These are phyloP conservation scores for Rhodinocichla rosea DNA, from an alignment of 2,113 vertebrate genomes.

Conservation along the genomic window DNA sequence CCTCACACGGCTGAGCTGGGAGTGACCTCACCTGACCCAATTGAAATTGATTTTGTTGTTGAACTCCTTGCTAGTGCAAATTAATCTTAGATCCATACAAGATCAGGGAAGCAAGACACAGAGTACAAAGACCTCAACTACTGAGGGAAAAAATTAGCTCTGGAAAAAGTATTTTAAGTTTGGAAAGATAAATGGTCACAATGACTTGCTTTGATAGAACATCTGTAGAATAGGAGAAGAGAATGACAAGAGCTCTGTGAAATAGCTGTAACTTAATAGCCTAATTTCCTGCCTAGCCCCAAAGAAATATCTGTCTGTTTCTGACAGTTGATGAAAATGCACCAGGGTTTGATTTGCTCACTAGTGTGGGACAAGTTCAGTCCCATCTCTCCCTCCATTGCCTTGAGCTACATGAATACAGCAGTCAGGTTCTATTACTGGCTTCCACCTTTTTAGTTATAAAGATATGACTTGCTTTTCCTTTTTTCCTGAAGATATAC, in stretches of 20 bases:
- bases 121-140: slow-evolving; percentile 75
- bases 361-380: slow-evolving; percentile 80
- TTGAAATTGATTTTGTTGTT: slow-evolving; percentile 93
- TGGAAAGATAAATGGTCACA: slow-evolving; percentile 88
- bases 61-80: slow-evolving; percentile 83
- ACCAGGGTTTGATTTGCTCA: slow-evolving; percentile 82
- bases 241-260: slow-evolving; percentile 77
- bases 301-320: slow-evolving; percentile 82
- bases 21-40: slow-evolving; percentile 86
- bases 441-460: neutral
- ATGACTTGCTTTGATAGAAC: slow-evolving; percentile 88
- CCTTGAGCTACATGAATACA: neutral
- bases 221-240: slow-evolving; percentile 80
- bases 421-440: neutral
- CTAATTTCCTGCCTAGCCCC: slow-evolving; percentile 89
- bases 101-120: slow-evolving; percentile 75
- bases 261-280: slow-evolving; percentile 93
- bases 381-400: slow-evolving; percentile 65
- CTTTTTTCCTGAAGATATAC: neutral
- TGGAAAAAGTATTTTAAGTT: slow-evolving; percentile 83
- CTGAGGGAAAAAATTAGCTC: slow-evolving; percentile 70
- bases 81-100: slow-evolving; percentile 83
- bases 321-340: slow-evolving; percentile 91
- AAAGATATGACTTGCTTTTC: neutral
- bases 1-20: slow-evolving; percentile 72